phyloP scores from a whole-genome alignment of 2,113 vertebrate species.

The Amblyornis subalaris region DNA sequence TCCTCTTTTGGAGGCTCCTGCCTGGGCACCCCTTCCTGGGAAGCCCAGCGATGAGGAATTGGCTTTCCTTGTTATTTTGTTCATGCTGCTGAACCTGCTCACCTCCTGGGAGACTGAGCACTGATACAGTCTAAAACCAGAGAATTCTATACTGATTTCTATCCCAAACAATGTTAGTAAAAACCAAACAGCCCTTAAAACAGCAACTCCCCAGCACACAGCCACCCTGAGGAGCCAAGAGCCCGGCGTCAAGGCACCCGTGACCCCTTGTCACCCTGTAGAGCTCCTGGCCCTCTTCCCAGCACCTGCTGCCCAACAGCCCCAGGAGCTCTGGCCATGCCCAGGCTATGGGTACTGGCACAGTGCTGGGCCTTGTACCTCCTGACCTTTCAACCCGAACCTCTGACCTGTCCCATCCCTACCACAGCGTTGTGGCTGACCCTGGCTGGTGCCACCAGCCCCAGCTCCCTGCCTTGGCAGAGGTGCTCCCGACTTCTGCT shows the following conservation, averaged over 20 bases:
- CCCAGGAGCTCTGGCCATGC: neutral
- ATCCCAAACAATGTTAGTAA: neutral
- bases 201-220: neutral
- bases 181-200: neutral
- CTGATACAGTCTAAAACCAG: neutral
- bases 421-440: neutral
- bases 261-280: fast-evolving
- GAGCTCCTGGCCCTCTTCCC: neutral
- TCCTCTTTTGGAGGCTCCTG: neutral
- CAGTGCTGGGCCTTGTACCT: fast-evolving
- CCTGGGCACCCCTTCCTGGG: no score
- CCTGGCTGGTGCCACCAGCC: neutral
- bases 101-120: neutral
- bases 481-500: neutral
- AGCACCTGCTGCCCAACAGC: fast-evolving
- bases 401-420: fast-evolving
- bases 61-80: neutral
- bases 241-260: fast-evolving
- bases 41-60: neutral
- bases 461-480: neutral
- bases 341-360: no score
- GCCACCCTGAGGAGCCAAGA: neutral
- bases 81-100: neutral
- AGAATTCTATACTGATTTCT: neutral
- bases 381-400: neutral